Base-by-base conservation (phyloP, 2,797 vertebrate species). In the Florisuga fusca region DNA sequence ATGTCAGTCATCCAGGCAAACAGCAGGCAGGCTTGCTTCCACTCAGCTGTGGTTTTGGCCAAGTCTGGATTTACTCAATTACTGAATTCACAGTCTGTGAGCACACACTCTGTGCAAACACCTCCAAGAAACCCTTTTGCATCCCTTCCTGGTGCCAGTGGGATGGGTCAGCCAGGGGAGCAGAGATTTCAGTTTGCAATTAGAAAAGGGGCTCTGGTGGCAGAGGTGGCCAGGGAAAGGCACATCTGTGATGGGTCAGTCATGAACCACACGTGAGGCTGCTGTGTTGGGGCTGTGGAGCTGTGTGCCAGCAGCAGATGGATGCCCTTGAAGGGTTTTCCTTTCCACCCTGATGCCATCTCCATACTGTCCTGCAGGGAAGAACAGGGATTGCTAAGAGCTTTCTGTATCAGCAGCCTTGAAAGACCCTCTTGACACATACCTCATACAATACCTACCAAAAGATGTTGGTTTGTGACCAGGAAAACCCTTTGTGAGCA, bases 1-100 rank as follows among this genome's bases (percentile, higher is more conserved):
- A 29, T 87, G 78, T 92, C 96, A 94, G 58, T 94, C 66, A 66
- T 59, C 29, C 48, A 89, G 79, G 38, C 81, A 84, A 69, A 77
- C 25, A 85, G 76, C 48, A 85, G 74, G 34, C 71, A 81, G 71
- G 38, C 55, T 91, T 61, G 33, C 55, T 90, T 93, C 83, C 26
- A 54, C 74, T 85, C 25, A 85, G 63, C 66, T 5, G 7, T 15
- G 9, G 33, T 48, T 71, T 55, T 51, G 66, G 66, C 23, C 3
- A 63, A 50, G 41, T 16, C 75, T 73, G 73, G 3, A 12, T 84
- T 87, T 36, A 41, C 45, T 80, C 74, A 29, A 1, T 63, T 23
- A 22, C 58, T 27, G 7, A 0, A 84, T 81, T 62, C 51, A 26
- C 41, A 57, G 6, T 5, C 0, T 0, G 0, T 29, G 79, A 81